These are phyloP conservation scores for Elaphurus davidianus DNA, from an alignment of 2,113 vertebrate species.

Conservation along the genomic window DNA sequence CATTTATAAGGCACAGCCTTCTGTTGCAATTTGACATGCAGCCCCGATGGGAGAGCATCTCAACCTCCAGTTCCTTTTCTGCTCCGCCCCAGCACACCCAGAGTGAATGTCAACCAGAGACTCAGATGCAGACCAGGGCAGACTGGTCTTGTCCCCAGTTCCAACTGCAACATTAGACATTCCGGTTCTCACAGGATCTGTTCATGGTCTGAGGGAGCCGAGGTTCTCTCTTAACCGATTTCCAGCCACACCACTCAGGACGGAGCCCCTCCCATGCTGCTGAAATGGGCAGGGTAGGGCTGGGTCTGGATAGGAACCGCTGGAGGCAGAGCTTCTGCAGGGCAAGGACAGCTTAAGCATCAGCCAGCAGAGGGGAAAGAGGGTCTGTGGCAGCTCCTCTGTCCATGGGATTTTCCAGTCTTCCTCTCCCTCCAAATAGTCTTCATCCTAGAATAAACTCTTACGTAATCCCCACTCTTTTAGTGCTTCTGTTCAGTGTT, in stretches of 20 bases:
- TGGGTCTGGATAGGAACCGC: accelerated
- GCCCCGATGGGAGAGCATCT: no score
- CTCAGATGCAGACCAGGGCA: not conserved
- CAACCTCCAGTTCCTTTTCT: not conserved
- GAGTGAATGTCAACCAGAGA: not conserved
- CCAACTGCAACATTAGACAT: not conserved
- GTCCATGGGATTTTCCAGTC: not conserved
- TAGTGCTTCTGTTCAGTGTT: not conserved
- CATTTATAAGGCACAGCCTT: not conserved
- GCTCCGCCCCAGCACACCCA: not conserved
- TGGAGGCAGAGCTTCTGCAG: accelerated
- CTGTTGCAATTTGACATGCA: not conserved
- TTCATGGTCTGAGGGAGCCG: not conserved
- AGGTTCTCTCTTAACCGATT: not conserved
- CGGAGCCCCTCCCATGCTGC: no score
- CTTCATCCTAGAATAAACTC: not conserved
- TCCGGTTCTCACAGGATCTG: not conserved
- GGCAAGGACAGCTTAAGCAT: not conserved
- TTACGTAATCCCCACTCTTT: accelerated
- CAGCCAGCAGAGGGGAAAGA: not conserved
- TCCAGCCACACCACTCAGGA: accelerated
- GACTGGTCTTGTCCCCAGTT: accelerated
- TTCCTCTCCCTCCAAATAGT: not conserved
- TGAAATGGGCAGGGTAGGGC: accelerated
- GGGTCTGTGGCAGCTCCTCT: not conserved